phyloP scores from a whole-genome alignment of 2,113 vertebrate species.

The Dipodomys spectabilis region DNA sequence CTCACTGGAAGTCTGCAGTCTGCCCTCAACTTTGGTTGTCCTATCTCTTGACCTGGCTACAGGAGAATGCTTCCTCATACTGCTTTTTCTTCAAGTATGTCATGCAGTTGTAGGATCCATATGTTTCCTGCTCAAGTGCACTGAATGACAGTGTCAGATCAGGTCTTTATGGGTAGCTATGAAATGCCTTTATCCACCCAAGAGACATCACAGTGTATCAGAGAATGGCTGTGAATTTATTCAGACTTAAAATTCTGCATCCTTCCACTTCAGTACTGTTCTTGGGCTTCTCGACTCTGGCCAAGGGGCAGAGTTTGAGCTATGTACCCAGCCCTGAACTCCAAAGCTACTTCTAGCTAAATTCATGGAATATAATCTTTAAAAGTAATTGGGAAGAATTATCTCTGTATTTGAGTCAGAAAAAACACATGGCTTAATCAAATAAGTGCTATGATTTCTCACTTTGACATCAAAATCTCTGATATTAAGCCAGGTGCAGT shows the following conservation, averaged over 20 bases:
- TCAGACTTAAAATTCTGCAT: background rate
- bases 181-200: conserved; percentile 19
- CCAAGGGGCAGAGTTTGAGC: background rate
- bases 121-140: background rate
- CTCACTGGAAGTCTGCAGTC: too few species aligned
- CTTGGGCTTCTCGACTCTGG: background rate
- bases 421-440: background rate
- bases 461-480: conserved; percentile 20
- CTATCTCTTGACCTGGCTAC: background rate
- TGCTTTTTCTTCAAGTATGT: background rate
- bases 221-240: background rate
- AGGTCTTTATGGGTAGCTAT: background rate
- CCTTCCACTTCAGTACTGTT: background rate
- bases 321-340: background rate
- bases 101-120: background rate
- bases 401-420: background rate
- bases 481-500: background rate
- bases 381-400: background rate
- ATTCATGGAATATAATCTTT: background rate
- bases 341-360: background rate
- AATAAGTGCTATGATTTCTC: background rate
- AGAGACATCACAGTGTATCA: background rate
- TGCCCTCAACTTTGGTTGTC: too few species aligned
- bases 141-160: background rate
- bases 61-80: background rate